Conservation (phyloP, 2,888 invertebrate species). For the Mongoloraphidia duomilia region DNA sequence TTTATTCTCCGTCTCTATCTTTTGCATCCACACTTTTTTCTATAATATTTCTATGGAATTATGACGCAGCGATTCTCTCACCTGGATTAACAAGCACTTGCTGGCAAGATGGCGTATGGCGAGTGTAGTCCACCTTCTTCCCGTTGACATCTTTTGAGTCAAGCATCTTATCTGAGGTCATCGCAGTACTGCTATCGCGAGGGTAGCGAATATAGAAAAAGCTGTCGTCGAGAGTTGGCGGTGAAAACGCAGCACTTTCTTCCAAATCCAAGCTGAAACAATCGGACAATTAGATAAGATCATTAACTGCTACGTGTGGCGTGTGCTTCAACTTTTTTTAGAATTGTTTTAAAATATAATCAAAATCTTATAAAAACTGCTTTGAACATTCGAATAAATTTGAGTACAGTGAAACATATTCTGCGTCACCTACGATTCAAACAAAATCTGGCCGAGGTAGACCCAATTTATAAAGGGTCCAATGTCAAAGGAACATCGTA, state of each 20-base stretch:
- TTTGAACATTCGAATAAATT: too few relatives aligned
- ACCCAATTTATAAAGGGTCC: too few relatives aligned
- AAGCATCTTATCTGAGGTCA: conserved; percentile 18
- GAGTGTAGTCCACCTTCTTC: conserved; percentile 39
- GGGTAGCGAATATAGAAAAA: conserved; percentile 57
- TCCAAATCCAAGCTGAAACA: conserved; percentile 39
- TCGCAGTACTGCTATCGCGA: conserved; percentile 30
- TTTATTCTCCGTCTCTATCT: too few relatives aligned
- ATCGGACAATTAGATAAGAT: background rate
- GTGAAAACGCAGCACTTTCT: conserved; percentile 44
- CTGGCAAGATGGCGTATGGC: conserved; percentile 54
- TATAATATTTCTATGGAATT: too few relatives aligned
- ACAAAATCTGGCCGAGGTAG: too few relatives aligned
- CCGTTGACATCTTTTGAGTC: conserved; percentile 17
- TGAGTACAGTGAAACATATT: too few relatives aligned
- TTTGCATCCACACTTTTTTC: too few relatives aligned
- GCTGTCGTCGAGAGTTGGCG: conserved; percentile 59
- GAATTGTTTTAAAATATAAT: too few relatives aligned
- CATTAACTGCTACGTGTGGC: background rate
- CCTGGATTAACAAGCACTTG: conserved; percentile 33
- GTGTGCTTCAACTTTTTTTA: background rate
- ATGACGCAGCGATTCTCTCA: background rate
- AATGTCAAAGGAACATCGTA: too few relatives aligned
- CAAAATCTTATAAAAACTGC: too few relatives aligned
- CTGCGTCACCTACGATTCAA: too few relatives aligned